These are phyloP conservation scores for Peromyscus melanophrys DNA, from an alignment of 2,797 vertebrate genomes.

Conservation along the genomic window DNA sequence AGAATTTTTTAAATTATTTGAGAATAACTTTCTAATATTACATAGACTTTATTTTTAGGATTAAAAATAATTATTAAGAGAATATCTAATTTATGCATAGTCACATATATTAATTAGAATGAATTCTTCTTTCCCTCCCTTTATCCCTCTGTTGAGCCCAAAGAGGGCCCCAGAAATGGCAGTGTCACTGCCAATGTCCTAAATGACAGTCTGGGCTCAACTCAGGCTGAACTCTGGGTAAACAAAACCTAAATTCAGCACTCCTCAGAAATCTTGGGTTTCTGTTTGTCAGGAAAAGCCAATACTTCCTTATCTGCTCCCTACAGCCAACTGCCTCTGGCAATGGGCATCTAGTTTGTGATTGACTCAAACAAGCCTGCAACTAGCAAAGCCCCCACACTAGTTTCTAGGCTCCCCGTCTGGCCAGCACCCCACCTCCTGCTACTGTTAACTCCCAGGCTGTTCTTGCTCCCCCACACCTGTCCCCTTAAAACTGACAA, in stretches of 20 bases:
- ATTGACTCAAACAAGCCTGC: neutral
- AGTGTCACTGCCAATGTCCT: neutral
- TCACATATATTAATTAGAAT: slow-evolving; percentile 39
- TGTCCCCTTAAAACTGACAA: neutral
- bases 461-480: neutral
- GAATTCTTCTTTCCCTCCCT: neutral
- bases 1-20: neutral
- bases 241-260: neutral
- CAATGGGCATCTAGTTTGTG: neutral
- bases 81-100: neutral
- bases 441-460: neutral
- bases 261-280: neutral
- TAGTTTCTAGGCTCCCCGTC: neutral
- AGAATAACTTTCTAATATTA: slow-evolving; percentile 51
- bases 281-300: neutral
- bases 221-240: neutral
- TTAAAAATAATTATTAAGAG: neutral
- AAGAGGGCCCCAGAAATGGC: neutral
- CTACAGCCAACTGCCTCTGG: too few species aligned
- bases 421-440: neutral
- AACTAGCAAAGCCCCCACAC: neutral
- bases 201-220: neutral
- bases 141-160: neutral
- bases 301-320: neutral
- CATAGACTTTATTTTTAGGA: slow-evolving; percentile 56